Evolutionary conservation across 2,113 vertebrate genomes (phyloP), one percentile per base, ranked within the genome.

Genomic region (human): DNA sequence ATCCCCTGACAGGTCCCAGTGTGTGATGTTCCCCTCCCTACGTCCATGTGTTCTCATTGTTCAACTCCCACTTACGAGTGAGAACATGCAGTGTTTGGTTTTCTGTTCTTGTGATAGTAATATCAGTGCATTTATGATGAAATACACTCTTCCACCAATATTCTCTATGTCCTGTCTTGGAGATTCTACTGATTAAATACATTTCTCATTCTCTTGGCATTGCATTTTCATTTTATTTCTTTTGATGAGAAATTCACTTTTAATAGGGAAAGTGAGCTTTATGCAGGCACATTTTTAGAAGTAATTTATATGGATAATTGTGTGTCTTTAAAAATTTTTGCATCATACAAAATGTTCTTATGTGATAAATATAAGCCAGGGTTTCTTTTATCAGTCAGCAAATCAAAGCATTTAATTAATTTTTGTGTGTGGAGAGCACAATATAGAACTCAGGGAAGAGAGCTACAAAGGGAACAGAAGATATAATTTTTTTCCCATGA

Each of bases 301-400:
- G 64, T 43, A 52, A 66, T 90, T 96, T 94, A 86, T 52, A 43
- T n/a, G 68, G 23, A 97, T 38, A n/a, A 94, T 55, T 25, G 73
- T 30, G 8, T 52, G 10, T 94, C 48, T 61, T 89, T 22, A 91
- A 9, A 82, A 70, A 3, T 8, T 94, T 95, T 95, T 86, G 38
- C 40, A 70, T 9, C 27, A 68, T 38, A 20, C 3, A n/a, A 83
- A 75, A 82, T 90, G 30, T 59, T 70, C 43, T 92, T 64, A 75
- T 88, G 48, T 83, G 66, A 83, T 97, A 93, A 73, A 78, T 96
- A 80, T 64, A 90, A 90, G 18, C 35, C 17, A 87, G n/a, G 45
- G 22, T 93, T 96, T 97, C 59, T 92, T 86, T 97, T 73, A 75
- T 38, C 12, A 55, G 32, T 83, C 27, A 81, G 68, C 52, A 90